Base-by-base conservation (phyloP, 2,797 vertebrate genomes). In the Champsocephalus gunnari region DNA sequence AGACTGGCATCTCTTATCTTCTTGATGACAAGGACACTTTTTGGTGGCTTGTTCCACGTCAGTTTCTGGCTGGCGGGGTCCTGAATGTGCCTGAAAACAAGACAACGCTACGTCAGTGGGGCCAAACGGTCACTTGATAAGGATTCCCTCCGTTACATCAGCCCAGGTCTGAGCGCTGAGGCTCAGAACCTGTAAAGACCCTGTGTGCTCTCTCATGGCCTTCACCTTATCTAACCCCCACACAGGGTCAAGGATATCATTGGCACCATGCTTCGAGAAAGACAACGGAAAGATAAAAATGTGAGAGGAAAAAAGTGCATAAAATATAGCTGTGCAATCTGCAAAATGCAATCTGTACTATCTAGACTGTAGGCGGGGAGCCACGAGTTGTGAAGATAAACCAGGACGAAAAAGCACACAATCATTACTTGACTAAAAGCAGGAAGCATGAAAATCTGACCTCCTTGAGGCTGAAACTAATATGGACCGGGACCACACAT, bases 11-110 rank as follows among this genome's bases (percentile, higher is more conserved):
- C 98, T 44, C 93, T 91, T 55, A 99, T 96, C 93, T 99, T 99
- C 92, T 99, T 99, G 84, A 99, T 97, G 67, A 99, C 97, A 44
- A 99, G 96, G 81, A 99, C 97, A 50, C 98, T 99, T 96, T 97
- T 97, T 0, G 98, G 98, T 58, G 96, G 95, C 89, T 97, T 99
- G 96, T 96, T 99, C 98, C 98, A 99, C 0, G 98, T 98, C 91
- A 99, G 92, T 90, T 95, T 96, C 93, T 99, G 98, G 94, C 96
- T 98, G 44, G 97, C 97, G 47, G 98, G 98, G 84, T 99, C 98
- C 94, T 99, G 98, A 85, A 99, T 99, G 91, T 99, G 98, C 98
- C 98, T 99, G 77, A 72, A 85, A 12, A 81, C 12, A 85, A 79
- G 5, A 28, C 10, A 64, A 19, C 0, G 3, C 28, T 32, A 79